These are phyloP conservation scores for Tapirus terrestris DNA, from an alignment of 2,113 vertebrate genomes.

Conservation along the genomic window DNA sequence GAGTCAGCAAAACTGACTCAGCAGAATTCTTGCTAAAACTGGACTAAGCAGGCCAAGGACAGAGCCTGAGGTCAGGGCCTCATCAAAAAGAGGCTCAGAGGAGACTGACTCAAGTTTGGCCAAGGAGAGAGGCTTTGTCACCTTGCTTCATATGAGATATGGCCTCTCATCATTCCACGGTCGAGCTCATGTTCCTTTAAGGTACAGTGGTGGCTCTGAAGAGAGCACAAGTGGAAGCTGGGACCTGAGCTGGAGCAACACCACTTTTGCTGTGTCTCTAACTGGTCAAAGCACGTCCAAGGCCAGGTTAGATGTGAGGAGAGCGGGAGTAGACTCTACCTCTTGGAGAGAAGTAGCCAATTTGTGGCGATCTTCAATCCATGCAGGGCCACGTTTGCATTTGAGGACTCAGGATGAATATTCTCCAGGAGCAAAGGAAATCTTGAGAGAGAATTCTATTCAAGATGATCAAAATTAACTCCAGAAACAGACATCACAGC, in stretches of 20 bases:
- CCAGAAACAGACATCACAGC: neutral
- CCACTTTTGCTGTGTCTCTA: neutral
- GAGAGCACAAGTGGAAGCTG: neutral
- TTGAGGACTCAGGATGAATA: neutral
- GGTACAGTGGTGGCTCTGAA: neutral
- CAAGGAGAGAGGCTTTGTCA: neutral
- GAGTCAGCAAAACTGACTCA: neutral
- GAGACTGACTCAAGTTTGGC: neutral
- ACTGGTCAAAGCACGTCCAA: neutral
- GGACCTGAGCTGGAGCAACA: neutral
- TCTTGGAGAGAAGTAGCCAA: neutral
- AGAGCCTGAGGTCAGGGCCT: neutral
- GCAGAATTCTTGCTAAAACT: neutral
- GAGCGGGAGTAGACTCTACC: neutral
- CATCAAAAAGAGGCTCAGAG: neutral
- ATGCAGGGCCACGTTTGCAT: neutral
- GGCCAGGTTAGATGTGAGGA: neutral
- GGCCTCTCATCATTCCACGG: neutral
- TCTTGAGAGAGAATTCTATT: constrained; percentile 3
- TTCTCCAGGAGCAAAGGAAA: neutral
- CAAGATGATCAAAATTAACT: constrained; percentile 15
- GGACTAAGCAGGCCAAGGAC: neutral
- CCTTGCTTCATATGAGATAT: neutral
- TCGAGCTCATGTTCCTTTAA: neutral
- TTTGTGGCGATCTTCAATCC: neutral